phyloP scores from a whole-genome alignment of 2,113 vertebrate species.

The Orientallactaga bullata region DNA sequence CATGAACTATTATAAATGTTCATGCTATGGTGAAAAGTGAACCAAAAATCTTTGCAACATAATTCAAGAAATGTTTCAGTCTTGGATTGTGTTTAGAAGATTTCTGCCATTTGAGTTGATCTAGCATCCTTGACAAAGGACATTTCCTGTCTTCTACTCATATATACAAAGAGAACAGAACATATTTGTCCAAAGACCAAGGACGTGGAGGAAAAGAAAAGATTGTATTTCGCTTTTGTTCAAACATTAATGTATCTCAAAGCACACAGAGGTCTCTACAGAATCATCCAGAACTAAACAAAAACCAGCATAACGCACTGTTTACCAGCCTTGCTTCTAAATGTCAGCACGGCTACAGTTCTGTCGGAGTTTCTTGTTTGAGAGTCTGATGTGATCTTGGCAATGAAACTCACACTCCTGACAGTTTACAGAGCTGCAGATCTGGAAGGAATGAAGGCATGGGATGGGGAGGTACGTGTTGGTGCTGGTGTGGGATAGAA shows the following conservation, averaged over 20 bases:
- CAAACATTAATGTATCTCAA: constrained; percentile 66
- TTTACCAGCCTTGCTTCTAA: constrained; percentile 61
- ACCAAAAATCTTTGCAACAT: not conserved
- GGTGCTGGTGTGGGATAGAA: not conserved
- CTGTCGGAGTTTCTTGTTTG: not conserved
- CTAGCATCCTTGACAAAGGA: constrained; percentile 20
- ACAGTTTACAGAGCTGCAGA: constrained; percentile 13
- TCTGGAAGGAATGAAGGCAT: not conserved
- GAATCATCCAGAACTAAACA: constrained; percentile 52
- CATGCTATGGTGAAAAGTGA: constrained; percentile 5
- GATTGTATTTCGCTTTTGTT: constrained; percentile 67
- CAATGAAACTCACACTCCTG: not conserved
- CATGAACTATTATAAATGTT: not conserved
- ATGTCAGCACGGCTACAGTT: constrained; percentile 64
- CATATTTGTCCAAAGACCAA: constrained; percentile 28
- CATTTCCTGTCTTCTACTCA: constrained; percentile 32
- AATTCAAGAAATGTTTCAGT: not conserved
- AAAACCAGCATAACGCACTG: constrained; percentile 56
- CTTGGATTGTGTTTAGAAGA: constrained; percentile 17
- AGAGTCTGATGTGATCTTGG: constrained; percentile 5
- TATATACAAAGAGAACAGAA: constrained; percentile 42
- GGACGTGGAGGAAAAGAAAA: not conserved
- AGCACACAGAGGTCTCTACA: constrained; percentile 42
- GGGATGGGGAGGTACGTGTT: not conserved
- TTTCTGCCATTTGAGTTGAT: constrained; percentile 45